Base-by-base conservation (phyloP, 2,888 invertebrate genomes). In the Rotaria macrura region DNA sequence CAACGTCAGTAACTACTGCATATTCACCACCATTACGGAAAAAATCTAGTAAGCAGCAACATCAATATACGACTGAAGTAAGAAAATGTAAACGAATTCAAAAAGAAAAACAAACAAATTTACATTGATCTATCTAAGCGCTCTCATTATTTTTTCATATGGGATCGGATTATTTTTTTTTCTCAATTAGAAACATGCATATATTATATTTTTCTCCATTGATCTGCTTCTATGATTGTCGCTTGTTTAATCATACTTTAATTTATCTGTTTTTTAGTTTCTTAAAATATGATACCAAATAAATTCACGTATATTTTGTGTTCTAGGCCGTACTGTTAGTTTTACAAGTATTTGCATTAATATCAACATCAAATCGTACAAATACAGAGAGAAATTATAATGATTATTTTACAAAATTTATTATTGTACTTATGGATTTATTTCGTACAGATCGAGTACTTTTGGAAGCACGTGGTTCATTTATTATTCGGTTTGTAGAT, bases 391-490 rank as follows among this genome's bases (percentile, higher is more conserved):
- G 83, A 43, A 57, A 85, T n/a, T 85, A 86, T 49, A 86, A 86
- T 47, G 85, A 87, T 85, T 92, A 92, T 88, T 97, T 97, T 90
- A 93, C 94, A 86, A 95, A 95, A 91, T 97, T 98, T 91, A 93
- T 97, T 88, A 92, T 94, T 83, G 95, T 94, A 89, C 92, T 99
- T 87, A 91, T 98, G 87, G 93, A 94, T 88, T 92, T 96, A 86
- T 95, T 99, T 90, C 94, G 94, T 85, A 93, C 94, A 23, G 96
- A 98, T 89, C 94, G 94, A 87, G 93, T 93, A 86, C 92, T 98
- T 87, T 91, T 98, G 86, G 95, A 96, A 89, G 96, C 96, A 88
- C 92, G 96, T 89, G 97, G 98, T 1, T 94, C 96, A 54, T 96
- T 98, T 89, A 97, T 99, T 87, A 96, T 99, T 88, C 94, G 97